Conservation (phyloP, 2,888 invertebrate genomes). For the Belgica antarctica region DNA sequence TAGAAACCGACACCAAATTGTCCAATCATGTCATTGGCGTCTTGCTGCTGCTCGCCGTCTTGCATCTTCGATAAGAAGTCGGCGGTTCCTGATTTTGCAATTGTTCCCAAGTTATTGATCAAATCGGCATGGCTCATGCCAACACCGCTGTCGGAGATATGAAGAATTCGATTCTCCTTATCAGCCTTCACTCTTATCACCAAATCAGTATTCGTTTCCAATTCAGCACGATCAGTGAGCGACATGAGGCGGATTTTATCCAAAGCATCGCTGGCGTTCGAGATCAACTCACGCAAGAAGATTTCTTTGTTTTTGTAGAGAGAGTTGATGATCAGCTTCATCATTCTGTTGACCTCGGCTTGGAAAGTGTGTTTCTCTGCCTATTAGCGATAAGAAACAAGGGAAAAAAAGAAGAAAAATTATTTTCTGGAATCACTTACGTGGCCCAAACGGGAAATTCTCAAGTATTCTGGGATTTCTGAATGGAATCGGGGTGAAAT, state of each 20-base stretch:
- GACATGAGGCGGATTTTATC: slow-evolving; percentile 96
- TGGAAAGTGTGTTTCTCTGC: slow-evolving; percentile 89
- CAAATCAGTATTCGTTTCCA: slow-evolving; percentile 78
- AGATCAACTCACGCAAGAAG: slow-evolving; percentile 95
- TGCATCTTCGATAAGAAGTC: slow-evolving; percentile 93
- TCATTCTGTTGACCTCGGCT: slow-evolving; percentile 99
- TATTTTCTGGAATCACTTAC: slow-evolving; percentile 9
- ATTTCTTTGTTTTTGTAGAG: slow-evolving; percentile 99
- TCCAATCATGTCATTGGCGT: slow-evolving; percentile 96
- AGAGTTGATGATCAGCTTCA: slow-evolving; percentile 99
- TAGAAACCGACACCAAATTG: slow-evolving; percentile 99
- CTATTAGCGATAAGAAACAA: slow-evolving; percentile 46
- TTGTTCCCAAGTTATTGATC: slow-evolving; percentile 94
- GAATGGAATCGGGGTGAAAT: neutral
- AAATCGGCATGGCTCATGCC: slow-evolving; percentile 96
- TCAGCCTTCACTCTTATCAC: slow-evolving; percentile 90
- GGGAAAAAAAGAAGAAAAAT: slow-evolving; percentile 19
- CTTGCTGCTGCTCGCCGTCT: slow-evolving; percentile 63
- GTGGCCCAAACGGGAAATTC: slow-evolving; percentile 30
- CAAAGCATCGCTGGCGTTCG: slow-evolving; percentile 97
- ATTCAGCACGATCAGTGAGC: slow-evolving; percentile 77
- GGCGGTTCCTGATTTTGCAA: slow-evolving; percentile 96
- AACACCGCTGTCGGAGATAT: slow-evolving; percentile 94
- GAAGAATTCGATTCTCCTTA: slow-evolving; percentile 84
- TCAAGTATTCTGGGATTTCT: slow-evolving; percentile 5